Percentiles rank a stretch among this genome's conserved stretches.
phyloP scores from a whole-genome alignment of 2,113 vertebrate species.

The Coturnix japonica region DNA sequence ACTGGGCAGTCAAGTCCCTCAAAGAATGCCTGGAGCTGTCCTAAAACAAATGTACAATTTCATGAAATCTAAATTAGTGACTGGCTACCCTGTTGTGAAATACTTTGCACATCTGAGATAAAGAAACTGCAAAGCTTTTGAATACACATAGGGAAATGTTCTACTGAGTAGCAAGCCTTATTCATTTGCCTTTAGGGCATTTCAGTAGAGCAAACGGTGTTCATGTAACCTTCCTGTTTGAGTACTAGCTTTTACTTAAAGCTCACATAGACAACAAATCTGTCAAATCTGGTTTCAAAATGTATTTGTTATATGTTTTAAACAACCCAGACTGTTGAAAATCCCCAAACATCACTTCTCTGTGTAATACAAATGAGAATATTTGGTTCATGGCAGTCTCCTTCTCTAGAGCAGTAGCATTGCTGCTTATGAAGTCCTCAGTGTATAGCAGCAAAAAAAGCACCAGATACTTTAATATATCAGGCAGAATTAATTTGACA shows the following conservation, averaged over 20 bases:
- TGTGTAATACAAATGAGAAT: not conserved
- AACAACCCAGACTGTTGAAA: not conserved
- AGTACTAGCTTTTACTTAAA: not conserved
- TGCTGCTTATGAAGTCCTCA: not conserved
- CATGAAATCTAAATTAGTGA: not conserved
- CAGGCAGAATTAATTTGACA: not conserved
- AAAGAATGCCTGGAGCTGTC: not conserved
- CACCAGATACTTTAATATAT: not conserved
- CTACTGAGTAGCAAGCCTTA: not conserved
- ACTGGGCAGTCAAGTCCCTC: not conserved
- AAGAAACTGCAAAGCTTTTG: not conserved
- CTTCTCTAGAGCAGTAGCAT: not conserved
- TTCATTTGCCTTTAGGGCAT: not conserved
- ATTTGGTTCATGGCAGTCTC: not conserved
- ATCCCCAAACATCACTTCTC: not conserved
- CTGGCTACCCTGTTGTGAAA: not conserved
- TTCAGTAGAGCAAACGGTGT: not conserved
- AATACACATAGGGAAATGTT: not conserved
- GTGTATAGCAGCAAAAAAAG: not conserved
- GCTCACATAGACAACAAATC: not conserved
- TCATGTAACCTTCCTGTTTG: not conserved
- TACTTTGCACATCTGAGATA: not conserved
- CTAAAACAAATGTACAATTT: not conserved
- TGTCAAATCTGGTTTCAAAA: not conserved
- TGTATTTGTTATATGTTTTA: not conserved